phyloP scores from a whole-genome alignment of 2,888 invertebrate species.

The Nowickia ferox region DNA sequence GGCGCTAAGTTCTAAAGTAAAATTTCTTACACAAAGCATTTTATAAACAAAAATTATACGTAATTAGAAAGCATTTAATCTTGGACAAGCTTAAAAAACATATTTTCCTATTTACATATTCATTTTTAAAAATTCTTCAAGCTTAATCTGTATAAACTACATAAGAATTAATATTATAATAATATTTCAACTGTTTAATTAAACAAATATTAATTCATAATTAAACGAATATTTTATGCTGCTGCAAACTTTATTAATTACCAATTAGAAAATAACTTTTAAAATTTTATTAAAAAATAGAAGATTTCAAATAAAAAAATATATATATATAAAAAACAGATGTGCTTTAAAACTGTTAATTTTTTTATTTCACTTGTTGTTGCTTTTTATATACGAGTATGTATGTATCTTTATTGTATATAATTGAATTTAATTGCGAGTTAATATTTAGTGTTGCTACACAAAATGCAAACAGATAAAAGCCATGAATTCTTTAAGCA shows the following conservation, averaged over 20 bases:
- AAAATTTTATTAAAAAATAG: neutral
- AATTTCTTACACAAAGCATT: too few species aligned
- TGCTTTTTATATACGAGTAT: neutral
- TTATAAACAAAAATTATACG: too few species aligned
- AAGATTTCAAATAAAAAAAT: conserved; percentile 10
- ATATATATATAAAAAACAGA: neutral
- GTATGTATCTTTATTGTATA: conserved; percentile 3
- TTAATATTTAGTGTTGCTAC: conserved; percentile 65
- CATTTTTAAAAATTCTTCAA: conserved; percentile 19
- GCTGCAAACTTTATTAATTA: too few species aligned
- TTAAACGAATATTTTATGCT: too few species aligned
- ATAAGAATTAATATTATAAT: neutral
- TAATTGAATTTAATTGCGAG: conserved; percentile 34
- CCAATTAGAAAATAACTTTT: neutral
- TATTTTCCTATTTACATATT: conserved; percentile 43
- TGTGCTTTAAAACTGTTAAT: conserved; percentile 6
- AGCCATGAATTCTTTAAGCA: conserved; percentile 44
- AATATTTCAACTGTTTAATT: neutral
- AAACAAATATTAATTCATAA: neutral
- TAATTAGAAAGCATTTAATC: neutral
- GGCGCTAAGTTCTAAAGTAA: too few species aligned
- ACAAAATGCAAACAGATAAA: conserved; percentile 32
- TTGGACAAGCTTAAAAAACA: neutral
- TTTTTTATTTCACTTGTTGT: neutral
- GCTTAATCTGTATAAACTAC: conserved; percentile 29